Percentiles rank a stretch among this genome's conserved stretches.
Conservation (phyloP, 2,888 invertebrate genomes). For the Drosophila neotestacea region DNA sequence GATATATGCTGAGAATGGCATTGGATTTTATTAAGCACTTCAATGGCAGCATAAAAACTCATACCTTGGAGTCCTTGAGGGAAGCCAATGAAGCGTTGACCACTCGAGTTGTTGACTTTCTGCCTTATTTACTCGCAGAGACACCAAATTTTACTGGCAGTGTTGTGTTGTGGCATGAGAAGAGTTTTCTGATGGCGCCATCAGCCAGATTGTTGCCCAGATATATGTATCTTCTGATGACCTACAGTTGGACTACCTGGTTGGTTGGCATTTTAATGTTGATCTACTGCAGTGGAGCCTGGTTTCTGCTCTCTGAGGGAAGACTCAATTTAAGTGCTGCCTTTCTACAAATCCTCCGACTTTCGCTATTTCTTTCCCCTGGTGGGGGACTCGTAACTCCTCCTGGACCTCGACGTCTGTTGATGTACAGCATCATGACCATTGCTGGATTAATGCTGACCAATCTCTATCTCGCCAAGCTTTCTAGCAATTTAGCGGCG, state of each 20-base stretch:
- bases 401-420: slow-evolving; percentile 33
- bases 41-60: slow-evolving; percentile 56
- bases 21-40: slow-evolving; percentile 62
- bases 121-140: slow-evolving; percentile 53
- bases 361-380: slow-evolving; percentile 39
- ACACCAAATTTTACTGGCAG: slow-evolving; percentile 53
- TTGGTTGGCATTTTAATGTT: slow-evolving; percentile 42
- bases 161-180: slow-evolving; percentile 55
- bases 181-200: slow-evolving; percentile 56
- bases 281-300: slow-evolving; percentile 53
- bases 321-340: slow-evolving; percentile 36
- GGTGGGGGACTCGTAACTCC: slow-evolving; percentile 20
- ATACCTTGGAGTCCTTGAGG: slow-evolving; percentile 7
- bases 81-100: slow-evolving; percentile 44
- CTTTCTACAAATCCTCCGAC: slow-evolving; percentile 46
- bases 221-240: slow-evolving; percentile 56
- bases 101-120: slow-evolving; percentile 52
- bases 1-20: slow-evolving; percentile 64
- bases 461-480: slow-evolving; percentile 62
- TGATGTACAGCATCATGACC: slow-evolving; percentile 49
- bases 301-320: slow-evolving; percentile 36
- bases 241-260: slow-evolving; percentile 39
- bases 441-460: slow-evolving; percentile 62
- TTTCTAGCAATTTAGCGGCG: slow-evolving; percentile 65
- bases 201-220: slow-evolving; percentile 48